Base-by-base conservation (phyloP, 2,888 invertebrate genomes). In the Andrena chrysosceles region DNA sequence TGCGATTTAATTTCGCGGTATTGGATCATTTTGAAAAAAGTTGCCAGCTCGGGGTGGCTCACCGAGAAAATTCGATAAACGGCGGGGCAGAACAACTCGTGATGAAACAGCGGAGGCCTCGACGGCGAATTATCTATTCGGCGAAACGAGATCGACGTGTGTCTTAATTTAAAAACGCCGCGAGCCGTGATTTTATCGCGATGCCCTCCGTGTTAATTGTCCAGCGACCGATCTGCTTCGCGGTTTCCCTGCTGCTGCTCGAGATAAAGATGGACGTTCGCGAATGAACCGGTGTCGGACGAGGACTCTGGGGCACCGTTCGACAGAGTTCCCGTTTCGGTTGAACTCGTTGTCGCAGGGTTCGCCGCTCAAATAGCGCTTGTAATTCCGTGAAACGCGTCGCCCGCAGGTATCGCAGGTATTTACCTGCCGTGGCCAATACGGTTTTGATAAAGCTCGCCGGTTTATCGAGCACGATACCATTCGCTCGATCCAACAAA, bases 341-440 rank as follows among this genome's bases (percentile, higher is more conserved):
- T 42, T 26, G 69, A n/a, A 69, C 56, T 4, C 23, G 16, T 26
- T 10, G 10, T 8, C 8, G 42, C 42, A 2, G 16, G 48, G 31
- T 20, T 13, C 5, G 8, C 49, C 4, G 13, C 48, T 13, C 64
- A 35, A 68, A 72, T 29, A 64, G 31, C 42, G 35, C 33, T 8
- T 69, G 42, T 60, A 82, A 76, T 64, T 20, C 59, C 48, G 54
- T 42, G 67, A 63, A 31, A 71, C 70, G 49, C 68, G 69, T 76
- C 68, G 82, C 82, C 82, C 42, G 72, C 59, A 76, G 83, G 60
- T 72, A 72, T 49, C 48, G 33, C 31, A 42, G 42, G 26, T 81
- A 62, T 82, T 71, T 31, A 81, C 75, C 67, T 42, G 29, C 2
- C 29, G 31, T 20, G 23, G 48, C 10, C 68, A 68, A 63, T 48